Base-by-base conservation (phyloP, 2,113 vertebrate species). In the Etheostoma cragini region DNA sequence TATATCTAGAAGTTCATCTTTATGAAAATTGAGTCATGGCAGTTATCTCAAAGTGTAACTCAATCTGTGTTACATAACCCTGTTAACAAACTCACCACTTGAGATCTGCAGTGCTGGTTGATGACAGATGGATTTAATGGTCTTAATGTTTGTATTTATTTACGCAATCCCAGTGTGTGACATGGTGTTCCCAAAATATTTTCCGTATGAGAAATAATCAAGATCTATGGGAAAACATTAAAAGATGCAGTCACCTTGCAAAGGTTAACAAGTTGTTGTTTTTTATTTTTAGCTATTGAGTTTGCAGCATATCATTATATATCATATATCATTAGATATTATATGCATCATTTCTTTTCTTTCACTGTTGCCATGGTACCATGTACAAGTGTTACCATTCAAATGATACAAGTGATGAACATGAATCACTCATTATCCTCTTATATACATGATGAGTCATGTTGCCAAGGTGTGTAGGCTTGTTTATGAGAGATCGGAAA, bases 391-490 rank as follows among this genome's bases (percentile, higher is more conserved):
- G 85, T 87, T 80, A 78, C 80, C 82, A 82, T 83, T 82, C 75
- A 76, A 82, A 73, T 53, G 70, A 68, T 33, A 24, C 57, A 78
- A 82, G 71, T 46, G 74, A 89, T 35, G 83, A 84, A 65, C 53
- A 56, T 68, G 86, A 91, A 52, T 90, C 90, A 84, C 57, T 80
- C 15, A 45, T 84, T 80, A 33, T 81, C 75, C 68, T 78, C 70
- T 75, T 22, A 69, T 46, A 62, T 68, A 33, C 17, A 49, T 4
- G 65, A 82, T 86, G 82, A 91, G 73, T 91, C 91, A 90, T 13
- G 75, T 47, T 21, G 85, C 53, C 66, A 26, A 82, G 86, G 83
- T 81, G 85, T 85, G 86, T 76, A 81, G 80, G 86, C 72, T 79
- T 85, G 78, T 86, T 86, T 70, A 58, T 79, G 60, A 85, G 70